A percentile compares a stretch with the other conserved stretches of the same genome.
Evolutionary conservation across 2,888 invertebrate species (phyloP).

Genomic region (Drosophila testacea): DNA sequence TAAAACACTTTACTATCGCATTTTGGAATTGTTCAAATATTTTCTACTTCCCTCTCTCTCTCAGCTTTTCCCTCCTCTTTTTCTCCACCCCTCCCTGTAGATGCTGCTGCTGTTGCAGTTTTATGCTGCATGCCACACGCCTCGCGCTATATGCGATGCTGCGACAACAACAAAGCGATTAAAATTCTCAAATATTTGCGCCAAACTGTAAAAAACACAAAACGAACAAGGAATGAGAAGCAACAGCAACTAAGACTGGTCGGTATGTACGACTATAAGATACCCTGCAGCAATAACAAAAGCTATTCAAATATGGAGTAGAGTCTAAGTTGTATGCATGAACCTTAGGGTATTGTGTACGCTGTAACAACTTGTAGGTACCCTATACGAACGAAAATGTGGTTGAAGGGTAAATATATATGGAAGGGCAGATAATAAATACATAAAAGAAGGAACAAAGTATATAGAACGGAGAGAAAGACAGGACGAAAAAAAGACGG

Average conservation of each 20-base stretch:
- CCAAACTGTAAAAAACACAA: constrained; percentile 51
- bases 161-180: constrained; percentile 75
- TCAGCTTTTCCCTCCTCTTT: neutral
- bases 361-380: neutral
- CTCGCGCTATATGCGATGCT: constrained; percentile 9
- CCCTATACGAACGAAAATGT: neutral
- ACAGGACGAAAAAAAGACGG: no score
- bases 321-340: no score
- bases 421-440: neutral
- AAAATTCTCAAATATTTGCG: constrained; percentile 79
- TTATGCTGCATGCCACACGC: constrained; percentile 38
- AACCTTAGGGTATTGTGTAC: neutral
- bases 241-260: neutral
- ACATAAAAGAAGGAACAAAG: no score
- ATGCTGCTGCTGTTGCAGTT: constrained; percentile 43
- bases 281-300: neutral
- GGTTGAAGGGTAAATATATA: neutral
- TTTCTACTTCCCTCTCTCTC: constrained; percentile 44
- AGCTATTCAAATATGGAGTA: no score
- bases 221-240: constrained; percentile 1
- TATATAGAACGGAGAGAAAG: neutral
- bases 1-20: constrained; percentile 82
- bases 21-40: constrained; percentile 81
- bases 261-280: neutral
- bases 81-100: constrained; percentile 6